phyloP scores from a whole-genome alignment of 2,113 vertebrate species.

The Lampris megalopsis region DNA sequence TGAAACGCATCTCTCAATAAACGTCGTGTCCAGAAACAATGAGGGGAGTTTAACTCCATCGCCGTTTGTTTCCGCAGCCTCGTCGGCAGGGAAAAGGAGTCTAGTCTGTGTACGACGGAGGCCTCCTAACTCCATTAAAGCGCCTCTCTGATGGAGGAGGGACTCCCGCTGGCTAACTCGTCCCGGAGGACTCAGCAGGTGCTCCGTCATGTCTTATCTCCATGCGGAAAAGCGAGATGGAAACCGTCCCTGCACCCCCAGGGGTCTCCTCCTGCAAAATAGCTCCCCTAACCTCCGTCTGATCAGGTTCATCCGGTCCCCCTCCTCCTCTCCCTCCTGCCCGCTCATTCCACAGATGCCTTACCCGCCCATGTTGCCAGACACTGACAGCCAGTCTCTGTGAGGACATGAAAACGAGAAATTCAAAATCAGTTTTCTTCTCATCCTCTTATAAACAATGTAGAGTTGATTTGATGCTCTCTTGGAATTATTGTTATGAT shows the following conservation, averaged over 20 bases:
- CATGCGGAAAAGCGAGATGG: slow-evolving; percentile 14
- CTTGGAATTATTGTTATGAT: no score
- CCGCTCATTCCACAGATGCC: slow-evolving; percentile 1
- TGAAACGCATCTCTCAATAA: no score
- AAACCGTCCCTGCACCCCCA: slow-evolving; percentile 7
- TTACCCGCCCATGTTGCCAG: slow-evolving; percentile 11
- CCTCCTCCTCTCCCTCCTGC: background rate
- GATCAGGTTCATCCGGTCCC: slow-evolving; percentile 47
- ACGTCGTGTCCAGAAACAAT: no score
- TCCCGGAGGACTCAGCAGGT: slow-evolving; percentile 43
- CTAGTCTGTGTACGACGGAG: no score
- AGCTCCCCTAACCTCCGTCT: slow-evolving; percentile 34
- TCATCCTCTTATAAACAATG: no score
- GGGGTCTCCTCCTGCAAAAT: slow-evolving; percentile 32
- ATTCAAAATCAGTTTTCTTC: slow-evolving; percentile 1
- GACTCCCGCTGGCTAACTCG: slow-evolving; percentile 34
- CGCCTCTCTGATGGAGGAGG: slow-evolving; percentile 6
- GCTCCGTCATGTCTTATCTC: slow-evolving; percentile 1
- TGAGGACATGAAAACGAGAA: slow-evolving; percentile 9
- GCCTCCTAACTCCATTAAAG: no score
- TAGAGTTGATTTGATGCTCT: no score
- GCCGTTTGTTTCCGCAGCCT: no score
- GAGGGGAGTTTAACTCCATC: no score
- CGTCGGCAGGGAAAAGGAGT: no score
- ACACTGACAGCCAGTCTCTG: background rate